phyloP scores from a whole-genome alignment of 2,797 vertebrate species.

The Hapalemur alaotrensis region DNA sequence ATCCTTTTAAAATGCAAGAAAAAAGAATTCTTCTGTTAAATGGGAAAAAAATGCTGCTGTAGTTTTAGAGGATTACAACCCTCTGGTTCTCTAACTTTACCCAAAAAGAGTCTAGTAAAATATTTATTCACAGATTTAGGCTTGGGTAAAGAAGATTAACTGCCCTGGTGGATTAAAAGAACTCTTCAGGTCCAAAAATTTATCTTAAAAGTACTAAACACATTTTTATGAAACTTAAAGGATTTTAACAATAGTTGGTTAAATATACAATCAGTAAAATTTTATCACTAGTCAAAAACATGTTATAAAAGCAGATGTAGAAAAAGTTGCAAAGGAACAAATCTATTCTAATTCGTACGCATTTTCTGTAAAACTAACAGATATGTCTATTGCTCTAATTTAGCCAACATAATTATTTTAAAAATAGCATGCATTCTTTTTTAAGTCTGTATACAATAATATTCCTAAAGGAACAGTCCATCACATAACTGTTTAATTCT shows the following conservation, averaged over 20 bases:
- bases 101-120: neutral
- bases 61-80: neutral
- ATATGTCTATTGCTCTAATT: neutral
- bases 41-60: neutral
- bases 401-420: neutral
- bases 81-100: neutral
- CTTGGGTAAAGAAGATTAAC: neutral
- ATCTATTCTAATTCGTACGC: neutral
- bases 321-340: neutral
- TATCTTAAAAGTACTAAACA: constrained; percentile 35
- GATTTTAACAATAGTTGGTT: neutral
- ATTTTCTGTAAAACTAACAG: neutral
- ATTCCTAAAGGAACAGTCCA: neutral
- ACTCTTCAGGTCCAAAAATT: neutral
- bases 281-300: neutral
- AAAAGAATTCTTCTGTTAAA: neutral
- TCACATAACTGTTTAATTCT: neutral
- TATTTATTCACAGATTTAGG: neutral
- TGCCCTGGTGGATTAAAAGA: neutral
- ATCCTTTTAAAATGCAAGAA: neutral
- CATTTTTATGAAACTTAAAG: neutral
- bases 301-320: neutral
- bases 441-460: neutral
- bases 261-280: neutral
- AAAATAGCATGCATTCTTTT: neutral